A percentile compares a stretch with the other conserved stretches of the same genome.
Evolutionary conservation across 2,113 vertebrate species (phyloP).

Genomic region (Struthio camelus): DNA sequence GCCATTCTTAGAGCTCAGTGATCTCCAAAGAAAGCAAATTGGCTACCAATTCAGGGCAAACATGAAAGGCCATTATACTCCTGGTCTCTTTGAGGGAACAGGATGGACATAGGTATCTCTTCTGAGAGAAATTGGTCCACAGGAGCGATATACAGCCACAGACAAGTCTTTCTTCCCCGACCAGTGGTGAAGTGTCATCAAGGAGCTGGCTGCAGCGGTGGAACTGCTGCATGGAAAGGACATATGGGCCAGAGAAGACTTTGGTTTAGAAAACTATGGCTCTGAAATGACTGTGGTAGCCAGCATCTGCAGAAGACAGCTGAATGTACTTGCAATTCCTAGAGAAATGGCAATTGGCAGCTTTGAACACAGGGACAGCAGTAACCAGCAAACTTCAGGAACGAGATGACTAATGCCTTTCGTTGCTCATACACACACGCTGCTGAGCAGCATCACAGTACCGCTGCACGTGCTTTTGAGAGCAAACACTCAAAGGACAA

Average conservation of each 20-base stretch:
- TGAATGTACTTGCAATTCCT: neutral
- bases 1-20: neutral
- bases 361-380: neutral
- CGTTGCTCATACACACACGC: neutral
- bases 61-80: neutral
- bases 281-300: neutral
- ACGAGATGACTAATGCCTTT: neutral
- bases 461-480: neutral
- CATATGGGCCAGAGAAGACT: neutral
- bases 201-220: neutral
- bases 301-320: neutral
- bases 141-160: neutral
- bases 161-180: neutral
- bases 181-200: neutral
- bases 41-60: neutral
- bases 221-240: neutral
- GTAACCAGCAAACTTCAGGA: neutral
- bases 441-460: too few species aligned
- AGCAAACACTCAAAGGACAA: neutral
- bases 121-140: neutral
- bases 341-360: neutral
- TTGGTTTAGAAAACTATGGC: neutral
- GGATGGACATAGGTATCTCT: fast-evolving
- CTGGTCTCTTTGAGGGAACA: neutral
- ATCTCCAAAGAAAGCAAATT: neutral